Percentiles rank a stretch among this genome's conserved stretches.
These are phyloP conservation scores for Indicator maculatus DNA, from an alignment of 2,113 vertebrate species.

Conservation along the genomic window DNA sequence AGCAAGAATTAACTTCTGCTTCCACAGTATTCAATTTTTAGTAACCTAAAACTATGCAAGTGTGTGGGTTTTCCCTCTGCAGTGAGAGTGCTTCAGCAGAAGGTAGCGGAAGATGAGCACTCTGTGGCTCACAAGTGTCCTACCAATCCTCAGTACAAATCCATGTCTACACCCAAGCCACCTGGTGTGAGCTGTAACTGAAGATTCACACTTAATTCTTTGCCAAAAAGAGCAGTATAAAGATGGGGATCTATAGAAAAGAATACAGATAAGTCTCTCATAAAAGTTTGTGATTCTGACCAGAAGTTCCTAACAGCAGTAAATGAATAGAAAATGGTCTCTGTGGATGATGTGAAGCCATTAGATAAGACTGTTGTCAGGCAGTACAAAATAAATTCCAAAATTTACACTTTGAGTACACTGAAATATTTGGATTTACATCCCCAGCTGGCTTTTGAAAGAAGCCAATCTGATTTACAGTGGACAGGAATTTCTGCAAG, in stretches of 20 bases:
- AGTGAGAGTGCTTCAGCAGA: not conserved
- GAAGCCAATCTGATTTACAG: not conserved
- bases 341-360: not conserved
- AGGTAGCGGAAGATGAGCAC: not conserved
- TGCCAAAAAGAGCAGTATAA: not conserved
- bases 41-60: not conserved
- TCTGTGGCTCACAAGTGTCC: not conserved
- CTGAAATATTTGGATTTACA: not conserved
- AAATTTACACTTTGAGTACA: not conserved
- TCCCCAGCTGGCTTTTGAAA: not conserved
- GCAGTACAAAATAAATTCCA: not conserved
- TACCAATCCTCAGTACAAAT: not conserved
- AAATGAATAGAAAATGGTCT: not conserved
- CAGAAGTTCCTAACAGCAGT: not conserved
- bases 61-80: not conserved
- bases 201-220: not conserved
- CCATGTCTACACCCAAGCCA: not conserved
- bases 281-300: not conserved
- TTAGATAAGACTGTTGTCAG: not conserved
- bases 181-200: not conserved
- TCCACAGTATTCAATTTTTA: not conserved
- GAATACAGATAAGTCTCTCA: not conserved
- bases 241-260: not conserved
- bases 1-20: not conserved
- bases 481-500: not conserved